Evolutionary conservation across 2,888 invertebrate species (phyloP), one percentile per base, ranked within the genome.

Genomic region (Thera obeliscata): DNA sequence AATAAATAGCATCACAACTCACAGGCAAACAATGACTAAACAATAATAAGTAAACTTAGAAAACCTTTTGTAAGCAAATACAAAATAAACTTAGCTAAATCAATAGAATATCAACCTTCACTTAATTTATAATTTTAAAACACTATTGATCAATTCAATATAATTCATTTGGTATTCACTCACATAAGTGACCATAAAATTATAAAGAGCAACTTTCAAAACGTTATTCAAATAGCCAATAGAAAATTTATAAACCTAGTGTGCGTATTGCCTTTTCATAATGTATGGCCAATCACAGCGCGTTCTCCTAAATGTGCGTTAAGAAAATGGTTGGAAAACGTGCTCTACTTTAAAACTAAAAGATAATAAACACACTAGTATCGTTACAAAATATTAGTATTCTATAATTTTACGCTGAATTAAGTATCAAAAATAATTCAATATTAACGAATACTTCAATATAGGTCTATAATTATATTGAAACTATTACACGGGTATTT

Each of bases 1-100:
- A 90, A 91, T 92, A 92, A 92, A 92, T 91, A 90, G 70, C 67
- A 83, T 80, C 78, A 75, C 74, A 75, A 76, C 75, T 79, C 78
- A 85, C 83, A 79, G 80, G 78, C 79, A 82, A 79, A 74, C 78
- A 79, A 80, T 78, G 78, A 84, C 85, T 88, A 83, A 76, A 52
- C 52, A 22, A 50, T 46, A 22, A 22, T 22, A 50, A 12, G 52
- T 52, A 33, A 52, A 52, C 52, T 3, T 33, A 33, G 33, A 52
- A 46, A 65, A 56, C 22, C 35, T 57, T 64, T 71, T 66, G 46
- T 60, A 69, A 56, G 46, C 6, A 36, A 72, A 66, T 50, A 11
- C 9, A 7, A 36, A 49, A 48, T 6, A 46, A 66, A 57, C 50
- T 49, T 46, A 6, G n/a, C 41, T 49, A 60, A 55, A 56, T 52